Base-by-base conservation (phyloP, 2,888 invertebrate genomes). In the Tetragonisca angustula region DNA sequence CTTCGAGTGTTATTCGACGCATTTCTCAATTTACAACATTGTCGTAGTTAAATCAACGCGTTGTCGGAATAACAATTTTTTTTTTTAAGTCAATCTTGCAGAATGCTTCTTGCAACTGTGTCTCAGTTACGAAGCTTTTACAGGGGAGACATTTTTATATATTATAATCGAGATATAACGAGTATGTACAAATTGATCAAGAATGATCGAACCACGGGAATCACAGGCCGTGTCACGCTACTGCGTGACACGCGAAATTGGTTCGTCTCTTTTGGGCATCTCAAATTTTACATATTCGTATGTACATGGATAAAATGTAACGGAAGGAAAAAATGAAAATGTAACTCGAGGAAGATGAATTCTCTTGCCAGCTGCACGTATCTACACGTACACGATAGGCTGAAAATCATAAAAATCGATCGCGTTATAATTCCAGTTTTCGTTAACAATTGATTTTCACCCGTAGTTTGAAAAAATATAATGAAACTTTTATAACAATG, bases 121-220 rank as follows among this genome's bases (percentile, higher is more conserved):
- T 59, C 49, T 52, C 27, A 27, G n/a, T 67, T 68, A 79, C 54
- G 54, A 72, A 78, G 54, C 59, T 65, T n/a, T n/a, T 84, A 67
- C 76, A 82, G 71, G 73, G 73, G 4, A 32, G 32, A 4, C 4
- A 43, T 43, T 79, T 83, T 50, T 72, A 69, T 71, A 72, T 74
- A 74, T 71, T 19, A 3, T 59, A 59, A n/a, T 77, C 79, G 74
- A 64, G 83, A 86, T 86, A 86, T 86, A 72, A 65, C 69, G 71
- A 67, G 61, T 83, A 87, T 86, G 80, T 86, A 87, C 87, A 87
- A 79, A 61, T 65, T 80, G 65, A 61, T 69, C 52, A 81, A 59
- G 61, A 50, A 19, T 54, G 67, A 65, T 59, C 19, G 32, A 61
- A 61, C 15, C n/a, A 49, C 13, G 19, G 49, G 52, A 52, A 54